Base-by-base conservation (phyloP, 92 coral and sea anemone genomes). In the Ricordea florida region DNA sequence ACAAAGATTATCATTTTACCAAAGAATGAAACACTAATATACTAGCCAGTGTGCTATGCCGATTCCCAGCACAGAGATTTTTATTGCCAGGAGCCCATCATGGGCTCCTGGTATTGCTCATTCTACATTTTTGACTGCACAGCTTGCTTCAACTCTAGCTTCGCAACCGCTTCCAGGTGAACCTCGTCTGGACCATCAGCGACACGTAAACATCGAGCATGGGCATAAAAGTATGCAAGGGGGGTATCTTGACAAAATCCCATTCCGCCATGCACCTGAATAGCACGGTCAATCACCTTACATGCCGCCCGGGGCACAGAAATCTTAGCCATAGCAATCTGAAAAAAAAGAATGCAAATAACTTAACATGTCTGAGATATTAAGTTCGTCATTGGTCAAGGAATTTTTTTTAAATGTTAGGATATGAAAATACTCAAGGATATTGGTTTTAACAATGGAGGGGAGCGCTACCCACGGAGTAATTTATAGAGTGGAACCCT, bases 131-230 rank as follows among this genome's bases (percentile, higher is more conserved):
- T 80, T 26, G 81, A 48, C 31, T 55, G 83, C 11, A 69, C 59
- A 48, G 77, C 74, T 56, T 88, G 76, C 48, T 75, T 72, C 10
- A 96, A 87, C 21, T 96, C 99, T 55, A 75, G 68, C 77, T 92
- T 96, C 10, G 99, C 99, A 14, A 96, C 87, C 1, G 96, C 91
- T 32, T 94, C 94, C 77, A 96, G 69, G 62, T 96, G 99, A 14
- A 96, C 99, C 67, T 96, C 99, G 72, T 96, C 99, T 24, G 99
- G 99, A 28, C 99, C 99, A 76, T 96, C 99, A 14, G 99, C 99
- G 32, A 96, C 92, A 16, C 99, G 92, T 45, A 96, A 83, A 20
- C 91, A 68, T 66, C 99, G 93, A 31, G 81, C 79, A 0, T 48
- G 50, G n/a, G 89, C 42, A 55, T 79, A 96, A 68, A 86, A 43